Evolutionary conservation across 92 coral and sea anemone genomes (phyloP).

Genomic region (Paramuricea clavata): DNA sequence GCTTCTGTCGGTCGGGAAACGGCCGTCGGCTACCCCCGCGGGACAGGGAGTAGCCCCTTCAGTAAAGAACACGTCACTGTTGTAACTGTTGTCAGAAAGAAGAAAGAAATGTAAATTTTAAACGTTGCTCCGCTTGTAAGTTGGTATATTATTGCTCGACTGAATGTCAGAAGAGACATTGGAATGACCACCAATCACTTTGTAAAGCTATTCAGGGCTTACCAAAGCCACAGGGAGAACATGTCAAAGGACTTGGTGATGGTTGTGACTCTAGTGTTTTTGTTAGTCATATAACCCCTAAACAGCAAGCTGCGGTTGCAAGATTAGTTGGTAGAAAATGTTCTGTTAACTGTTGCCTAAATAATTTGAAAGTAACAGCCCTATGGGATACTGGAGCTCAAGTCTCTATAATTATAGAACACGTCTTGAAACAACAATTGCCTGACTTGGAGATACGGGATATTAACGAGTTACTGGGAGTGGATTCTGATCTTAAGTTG

Average conservation of each 20-base stretch:
- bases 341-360: slow-evolving; percentile 54
- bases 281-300: too few relatives aligned
- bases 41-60: slow-evolving; percentile 72
- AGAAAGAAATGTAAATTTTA: slow-evolving; percentile 32
- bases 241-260: too few relatives aligned
- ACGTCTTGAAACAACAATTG: slow-evolving; percentile 13
- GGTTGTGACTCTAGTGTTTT: too few relatives aligned
- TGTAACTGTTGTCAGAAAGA: slow-evolving; percentile 60
- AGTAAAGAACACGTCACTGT: slow-evolving; percentile 45
- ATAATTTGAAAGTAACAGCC: slow-evolving; percentile 14
- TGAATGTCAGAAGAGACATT: too few relatives aligned
- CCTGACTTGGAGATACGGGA: slow-evolving; percentile 39
- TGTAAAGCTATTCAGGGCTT: too few relatives aligned
- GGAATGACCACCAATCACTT: too few relatives aligned
- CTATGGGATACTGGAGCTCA: too few relatives aligned
- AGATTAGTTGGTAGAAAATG: too few relatives aligned
- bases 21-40: slow-evolving; percentile 52
- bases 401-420: slow-evolving; percentile 51
- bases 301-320: slow-evolving; percentile 57
- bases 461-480: too few relatives aligned
- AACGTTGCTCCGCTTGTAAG: slow-evolving; percentile 55
- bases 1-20: slow-evolving; percentile 50
- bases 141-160: slow-evolving; percentile 56
- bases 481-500: too few relatives aligned
- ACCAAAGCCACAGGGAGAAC: slow-evolving; percentile 17